Evolutionary conservation across 2,113 vertebrate genomes (phyloP), one percentile per base, ranked within the genome.

Genomic region (Todiramphus chloris): DNA sequence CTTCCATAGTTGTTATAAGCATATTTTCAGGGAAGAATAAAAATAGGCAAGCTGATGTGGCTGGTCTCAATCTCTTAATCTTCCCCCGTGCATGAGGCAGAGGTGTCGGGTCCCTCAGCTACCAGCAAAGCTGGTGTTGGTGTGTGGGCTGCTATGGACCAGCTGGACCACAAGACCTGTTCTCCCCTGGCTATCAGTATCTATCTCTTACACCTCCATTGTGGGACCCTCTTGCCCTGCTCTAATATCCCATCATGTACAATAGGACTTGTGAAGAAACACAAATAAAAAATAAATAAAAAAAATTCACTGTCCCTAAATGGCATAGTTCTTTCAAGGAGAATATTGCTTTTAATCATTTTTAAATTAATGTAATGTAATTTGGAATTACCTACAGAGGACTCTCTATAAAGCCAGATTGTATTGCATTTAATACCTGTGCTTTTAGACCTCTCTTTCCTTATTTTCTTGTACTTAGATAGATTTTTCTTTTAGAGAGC

Each of bases 391-490:
- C 63, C 86, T 89, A 20, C 70, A 66, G 87, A 94, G 37, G 59
- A 16, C 25, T 83, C 43, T 62, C 76, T 58, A 2, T 56, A 53
- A 81, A 84, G 41, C 62, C 64, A 67, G 60, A 55, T 41, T 80
- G 66, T 58, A 18, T 41, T 83, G 91, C 48, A 74, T 77, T 93
- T 91, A 89, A 67, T 60, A 35, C 33, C 50, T 31, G 10, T 58
- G 59, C 66, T 75, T 91, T 94, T 75, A 86, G 75, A 62, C 37
- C 33, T 90, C 73, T 93, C 72, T 78, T 58, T 35, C 78, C 81
- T 77, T 70, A 53, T 93, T 92, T 96, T 81, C 80, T 83, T 91
- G 27, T 92, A 69, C 68, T 96, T 91, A 82, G 85, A 94, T 67
- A 96, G 92, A 75, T 94, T 94, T 87, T 91, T 69, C 62, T 55